Percentiles rank a stretch among this genome's conserved stretches.
Evolutionary conservation across 2,113 vertebrate species (phyloP).

Genomic region (Etheostoma cragini): DNA sequence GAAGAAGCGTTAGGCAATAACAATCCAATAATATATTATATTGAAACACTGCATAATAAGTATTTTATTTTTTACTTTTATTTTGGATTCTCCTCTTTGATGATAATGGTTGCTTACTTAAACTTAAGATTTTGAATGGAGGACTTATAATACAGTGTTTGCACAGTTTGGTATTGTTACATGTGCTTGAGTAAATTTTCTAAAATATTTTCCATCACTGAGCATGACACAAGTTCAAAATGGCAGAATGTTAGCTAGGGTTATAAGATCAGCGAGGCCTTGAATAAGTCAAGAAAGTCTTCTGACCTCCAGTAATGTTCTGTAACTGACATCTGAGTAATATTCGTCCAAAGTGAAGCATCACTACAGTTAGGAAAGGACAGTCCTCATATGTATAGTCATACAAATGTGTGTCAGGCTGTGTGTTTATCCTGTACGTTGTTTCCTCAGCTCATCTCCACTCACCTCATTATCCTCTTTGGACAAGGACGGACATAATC

Average conservation of each 20-base stretch:
- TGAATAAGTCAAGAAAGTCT: not conserved
- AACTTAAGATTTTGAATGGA: not conserved
- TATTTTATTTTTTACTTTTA: too few species aligned
- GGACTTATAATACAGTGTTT: not conserved
- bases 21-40: too few species aligned
- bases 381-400: not conserved
- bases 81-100: not conserved
- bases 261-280: not conserved
- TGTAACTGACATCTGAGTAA: not conserved
- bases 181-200: not conserved
- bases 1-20: too few species aligned
- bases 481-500: slow-evolving; percentile 75
- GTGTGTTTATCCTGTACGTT: slow-evolving; percentile 22
- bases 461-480: slow-evolving; percentile 82
- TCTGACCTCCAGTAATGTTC: not conserved
- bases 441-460: slow-evolving; percentile 71
- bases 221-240: not conserved
- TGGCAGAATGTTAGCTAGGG: not conserved
- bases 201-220: not conserved
- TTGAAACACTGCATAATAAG: too few species aligned
- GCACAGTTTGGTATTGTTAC: not conserved
- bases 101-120: not conserved
- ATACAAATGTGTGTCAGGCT: slow-evolving; percentile 29
- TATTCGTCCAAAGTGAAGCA: not conserved
- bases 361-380: not conserved